These are phyloP conservation scores for Formica selysi DNA, from an alignment of 1,140 invertebrate genomes.

Conservation along the genomic window DNA sequence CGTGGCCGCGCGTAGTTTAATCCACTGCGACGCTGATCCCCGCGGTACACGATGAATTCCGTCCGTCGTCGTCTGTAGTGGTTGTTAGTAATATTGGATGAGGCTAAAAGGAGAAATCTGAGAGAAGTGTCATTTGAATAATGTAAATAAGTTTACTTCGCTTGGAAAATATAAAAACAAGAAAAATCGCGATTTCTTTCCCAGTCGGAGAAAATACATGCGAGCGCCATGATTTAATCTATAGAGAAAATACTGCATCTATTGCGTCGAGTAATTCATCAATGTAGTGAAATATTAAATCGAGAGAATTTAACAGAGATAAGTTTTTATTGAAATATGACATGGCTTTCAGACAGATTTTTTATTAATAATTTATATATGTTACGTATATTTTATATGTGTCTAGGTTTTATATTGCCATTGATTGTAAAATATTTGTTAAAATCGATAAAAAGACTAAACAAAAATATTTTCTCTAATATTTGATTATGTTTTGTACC, in stretches of 20 bases:
- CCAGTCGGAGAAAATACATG: background rate
- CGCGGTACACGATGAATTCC: constrained; percentile 50
- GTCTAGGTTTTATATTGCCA: background rate
- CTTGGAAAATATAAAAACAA: constrained; percentile 59
- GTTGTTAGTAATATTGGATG: constrained; percentile 55
- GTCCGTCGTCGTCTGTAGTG: constrained; percentile 26
- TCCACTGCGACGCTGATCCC: constrained; percentile 59
- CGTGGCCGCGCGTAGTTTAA: constrained; percentile 60
- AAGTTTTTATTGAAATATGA: too few relatives aligned
- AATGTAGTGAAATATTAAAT: constrained; percentile 43
- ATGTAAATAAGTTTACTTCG: constrained; percentile 58
- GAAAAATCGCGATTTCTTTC: constrained; percentile 49
- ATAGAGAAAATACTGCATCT: constrained; percentile 48
- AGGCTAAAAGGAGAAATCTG: constrained; percentile 56
- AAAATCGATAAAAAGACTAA: background rate
- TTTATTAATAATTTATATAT: background rate
- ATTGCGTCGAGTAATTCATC: background rate
- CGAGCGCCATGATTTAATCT: constrained; percentile 23
- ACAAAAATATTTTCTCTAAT: too few relatives aligned
- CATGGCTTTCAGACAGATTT: too few relatives aligned
- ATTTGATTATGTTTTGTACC: too few relatives aligned
- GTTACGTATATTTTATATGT: too few relatives aligned
- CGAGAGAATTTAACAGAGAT: constrained; percentile 10
- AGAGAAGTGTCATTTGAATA: constrained; percentile 57
- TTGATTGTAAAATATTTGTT: background rate